A percentile compares a stretch with the other conserved stretches of the same genome.
phyloP scores from a whole-genome alignment of 1,140 invertebrate genomes.

The Anastatus disparis region DNA sequence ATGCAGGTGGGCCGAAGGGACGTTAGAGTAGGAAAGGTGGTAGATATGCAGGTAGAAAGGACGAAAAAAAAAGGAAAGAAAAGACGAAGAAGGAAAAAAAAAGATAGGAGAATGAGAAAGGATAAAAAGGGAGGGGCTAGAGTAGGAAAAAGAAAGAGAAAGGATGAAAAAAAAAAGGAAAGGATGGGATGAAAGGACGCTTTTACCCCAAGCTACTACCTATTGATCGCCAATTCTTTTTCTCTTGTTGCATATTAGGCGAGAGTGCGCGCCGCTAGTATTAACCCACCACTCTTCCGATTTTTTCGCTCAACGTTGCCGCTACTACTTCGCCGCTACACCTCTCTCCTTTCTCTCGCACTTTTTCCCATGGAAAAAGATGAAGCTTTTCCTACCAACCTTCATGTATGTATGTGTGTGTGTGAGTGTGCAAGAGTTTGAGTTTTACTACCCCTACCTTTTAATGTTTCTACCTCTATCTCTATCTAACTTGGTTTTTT shows the following conservation, averaged over 20 bases:
- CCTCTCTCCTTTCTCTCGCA: slow-evolving; percentile 43
- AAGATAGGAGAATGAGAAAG: slow-evolving; percentile 53
- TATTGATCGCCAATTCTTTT: slow-evolving; percentile 69
- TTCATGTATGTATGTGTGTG: no score
- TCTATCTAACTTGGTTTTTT: slow-evolving; percentile 38
- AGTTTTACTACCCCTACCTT: slow-evolving; percentile 29
- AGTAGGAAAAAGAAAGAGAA: slow-evolving; percentile 38
- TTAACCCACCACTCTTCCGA: slow-evolving; percentile 49
- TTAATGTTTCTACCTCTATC: slow-evolving; percentile 24
- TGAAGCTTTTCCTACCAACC: no score
- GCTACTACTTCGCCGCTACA: no score
- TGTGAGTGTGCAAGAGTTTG: no score
- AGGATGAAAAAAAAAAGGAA: slow-evolving; percentile 45
- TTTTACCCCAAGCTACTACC: slow-evolving; percentile 68
- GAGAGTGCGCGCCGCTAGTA: slow-evolving; percentile 60
- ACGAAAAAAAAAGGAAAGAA: slow-evolving; percentile 42
- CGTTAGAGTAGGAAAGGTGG: slow-evolving; percentile 33
- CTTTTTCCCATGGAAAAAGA: no score
- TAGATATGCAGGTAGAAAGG: slow-evolving; percentile 41
- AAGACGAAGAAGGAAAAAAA: slow-evolving; percentile 56
- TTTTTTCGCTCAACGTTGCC: slow-evolving; percentile 45
- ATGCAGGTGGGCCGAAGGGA: slow-evolving; percentile 42
- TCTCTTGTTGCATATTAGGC: slow-evolving; percentile 68
- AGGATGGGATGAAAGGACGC: slow-evolving; percentile 65
- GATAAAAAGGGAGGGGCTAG: slow-evolving; percentile 30